Base-by-base conservation (phyloP, 2,113 vertebrate genomes). In the Pseudorectes ferrugineus region DNA sequence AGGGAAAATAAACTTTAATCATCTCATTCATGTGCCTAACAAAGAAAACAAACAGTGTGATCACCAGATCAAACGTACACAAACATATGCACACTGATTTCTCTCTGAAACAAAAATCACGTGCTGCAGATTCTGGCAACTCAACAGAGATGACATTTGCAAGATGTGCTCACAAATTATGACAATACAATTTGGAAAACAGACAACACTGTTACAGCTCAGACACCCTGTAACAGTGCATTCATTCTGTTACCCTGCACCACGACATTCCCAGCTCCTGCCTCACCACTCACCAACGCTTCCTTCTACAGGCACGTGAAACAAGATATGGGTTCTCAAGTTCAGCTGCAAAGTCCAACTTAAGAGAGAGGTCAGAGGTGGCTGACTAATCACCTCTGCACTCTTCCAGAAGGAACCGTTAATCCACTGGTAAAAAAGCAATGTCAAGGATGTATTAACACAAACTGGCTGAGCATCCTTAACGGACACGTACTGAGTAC, bases 281-380 rank as follows among this genome's bases (percentile, higher is more conserved):
- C 35, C 67, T 57, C 40, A 18, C 45, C 66, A 10, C 29, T 78
- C 71, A 40, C 48, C 48, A 38, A 16, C 0, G 1, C 28, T 31
- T 55, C 66, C 71, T 75, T 72, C 73, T 25, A n/a, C 9, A 36
- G 59, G 25, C 11, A 0, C 0, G 0, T 55, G 80, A 95, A 95
- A 95, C 48, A 71, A 95, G 89, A 97, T 81, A 62, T 0, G 62
- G 52, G 68, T 54, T 94, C 95, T 95, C 92, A 94, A 94, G 95
- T 94, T 94, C 91, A 96, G 95, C 78, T 76, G 72, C 94, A 62
- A 79, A 93, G 75, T 63, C 88, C 83, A 95, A 14, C 46, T 84
- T 36, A 49, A 79, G 54, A 90, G 46, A 87, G 83, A 67, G 95
- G 92, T 89, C 91, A 95, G 68, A 93, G 95, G 80, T 89, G 92